Evolutionary conservation across 92 coral and sea anemone species (phyloP).

Genomic region (Parazoanthus darwini): DNA sequence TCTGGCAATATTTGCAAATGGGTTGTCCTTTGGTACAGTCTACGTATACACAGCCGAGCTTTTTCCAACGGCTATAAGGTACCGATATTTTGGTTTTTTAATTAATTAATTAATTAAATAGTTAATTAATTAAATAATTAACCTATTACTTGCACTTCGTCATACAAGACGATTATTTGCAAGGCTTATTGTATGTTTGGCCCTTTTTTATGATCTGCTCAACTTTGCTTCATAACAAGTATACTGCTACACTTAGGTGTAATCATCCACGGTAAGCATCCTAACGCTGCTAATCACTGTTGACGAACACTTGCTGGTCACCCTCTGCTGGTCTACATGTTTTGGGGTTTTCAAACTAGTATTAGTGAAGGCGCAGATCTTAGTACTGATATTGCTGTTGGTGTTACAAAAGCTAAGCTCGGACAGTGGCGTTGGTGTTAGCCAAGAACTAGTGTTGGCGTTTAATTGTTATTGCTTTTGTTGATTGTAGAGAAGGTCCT

Average conservation of each 20-base stretch:
- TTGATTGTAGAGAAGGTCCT: background rate
- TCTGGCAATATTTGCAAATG: background rate
- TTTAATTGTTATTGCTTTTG: too few relatives aligned
- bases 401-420: background rate
- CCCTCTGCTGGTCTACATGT: background rate
- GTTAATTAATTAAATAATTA: too few relatives aligned
- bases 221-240: background rate
- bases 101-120: too few relatives aligned
- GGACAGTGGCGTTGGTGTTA: background rate
- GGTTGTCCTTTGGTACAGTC: constrained; percentile 2
- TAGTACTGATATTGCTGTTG: background rate
- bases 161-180: too few relatives aligned
- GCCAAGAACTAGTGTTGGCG: too few relatives aligned
- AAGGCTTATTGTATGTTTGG: background rate
- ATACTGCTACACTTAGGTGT: background rate
- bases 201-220: background rate
- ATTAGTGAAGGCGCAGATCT: background rate
- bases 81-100: background rate
- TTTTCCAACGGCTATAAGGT: constrained; percentile 20
- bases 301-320: too few relatives aligned
- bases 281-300: too few relatives aligned
- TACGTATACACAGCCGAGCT: constrained; percentile 16
- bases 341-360: background rate
- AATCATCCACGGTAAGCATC: too few relatives aligned
- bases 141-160: too few relatives aligned